Conservation (phyloP, 2,797 vertebrate species). For the Melanotaenia parkinsoni region DNA sequence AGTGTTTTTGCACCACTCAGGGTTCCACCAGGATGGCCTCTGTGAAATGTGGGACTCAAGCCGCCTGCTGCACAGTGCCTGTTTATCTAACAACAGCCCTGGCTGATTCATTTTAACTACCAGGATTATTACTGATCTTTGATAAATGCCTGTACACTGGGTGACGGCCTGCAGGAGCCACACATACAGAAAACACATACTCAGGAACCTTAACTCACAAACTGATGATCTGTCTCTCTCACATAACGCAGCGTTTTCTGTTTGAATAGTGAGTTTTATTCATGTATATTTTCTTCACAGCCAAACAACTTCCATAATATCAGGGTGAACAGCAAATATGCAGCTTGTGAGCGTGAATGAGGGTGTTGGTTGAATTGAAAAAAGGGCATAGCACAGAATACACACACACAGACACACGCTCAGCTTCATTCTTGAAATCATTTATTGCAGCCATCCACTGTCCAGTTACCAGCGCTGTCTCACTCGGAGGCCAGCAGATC, state of each 20-base stretch:
- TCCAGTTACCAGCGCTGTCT: constrained; percentile 68
- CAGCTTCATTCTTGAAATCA: constrained; percentile 39
- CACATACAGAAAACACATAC: not conserved
- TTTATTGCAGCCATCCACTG: constrained; percentile 53
- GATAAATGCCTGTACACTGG: constrained; percentile 17
- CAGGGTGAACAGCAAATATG: constrained; percentile 61
- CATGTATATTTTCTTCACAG: constrained; percentile 48
- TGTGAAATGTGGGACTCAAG: constrained; percentile 36
- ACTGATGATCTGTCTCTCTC: constrained; percentile 9
- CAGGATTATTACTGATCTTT: constrained; percentile 30
- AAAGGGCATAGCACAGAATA: constrained; percentile 33
- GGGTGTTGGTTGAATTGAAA: constrained; percentile 53
- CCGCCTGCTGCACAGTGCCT: constrained; percentile 34
- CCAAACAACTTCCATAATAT: constrained; percentile 54
- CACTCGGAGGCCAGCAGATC: constrained; percentile 71
- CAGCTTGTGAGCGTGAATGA: constrained; percentile 50
- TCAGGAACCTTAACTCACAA: not conserved
- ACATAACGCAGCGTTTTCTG: constrained; percentile 17
- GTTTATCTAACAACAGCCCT: constrained; percentile 42
- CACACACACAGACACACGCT: constrained; percentile 13
- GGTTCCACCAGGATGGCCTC: constrained; percentile 40
- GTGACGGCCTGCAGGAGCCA: not conserved
- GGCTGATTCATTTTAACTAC: constrained; percentile 32
- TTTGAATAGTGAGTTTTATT: constrained; percentile 38
- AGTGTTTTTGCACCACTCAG: constrained; percentile 29